A percentile compares a stretch with the other conserved stretches of the same genome.
Conservation (phyloP, 2,113 vertebrate species). For the Carettochelys insculpta region DNA sequence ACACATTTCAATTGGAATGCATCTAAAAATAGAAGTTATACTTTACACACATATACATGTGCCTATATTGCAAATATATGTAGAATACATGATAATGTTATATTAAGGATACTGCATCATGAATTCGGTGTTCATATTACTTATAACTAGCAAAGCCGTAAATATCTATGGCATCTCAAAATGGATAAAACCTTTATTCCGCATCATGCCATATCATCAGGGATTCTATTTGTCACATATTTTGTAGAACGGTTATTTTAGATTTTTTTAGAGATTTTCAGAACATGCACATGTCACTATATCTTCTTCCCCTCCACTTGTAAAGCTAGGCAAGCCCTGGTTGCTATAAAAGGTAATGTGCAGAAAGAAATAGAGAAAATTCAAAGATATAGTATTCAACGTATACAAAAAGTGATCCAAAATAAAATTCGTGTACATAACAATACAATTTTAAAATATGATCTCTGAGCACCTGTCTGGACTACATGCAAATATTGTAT, state of each 20-base stretch:
- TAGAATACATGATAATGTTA: neutral
- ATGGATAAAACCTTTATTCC: neutral
- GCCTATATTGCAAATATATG: fast-evolving
- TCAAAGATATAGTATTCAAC: neutral
- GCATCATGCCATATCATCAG: neutral
- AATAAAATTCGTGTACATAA: neutral
- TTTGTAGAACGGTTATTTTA: neutral
- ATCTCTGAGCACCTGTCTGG: neutral
- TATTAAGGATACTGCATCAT: neutral
- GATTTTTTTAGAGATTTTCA: neutral
- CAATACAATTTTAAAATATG: neutral
- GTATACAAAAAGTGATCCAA: neutral
- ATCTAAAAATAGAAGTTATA: neutral
- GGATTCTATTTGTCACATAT: neutral
- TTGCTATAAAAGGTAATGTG: neutral
- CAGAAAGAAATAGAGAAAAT: neutral
- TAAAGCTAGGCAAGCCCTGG: neutral
- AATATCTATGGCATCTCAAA: neutral
- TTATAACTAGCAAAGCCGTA: neutral
- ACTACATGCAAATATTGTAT: neutral
- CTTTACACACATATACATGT: neutral
- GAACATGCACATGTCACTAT: neutral
- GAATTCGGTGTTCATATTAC: neutral
- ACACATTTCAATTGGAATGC: neutral
- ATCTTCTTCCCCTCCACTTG: neutral